Base-by-base conservation (phyloP, 2,888 invertebrate species). In the Thysanoteuthis rhombus region DNA sequence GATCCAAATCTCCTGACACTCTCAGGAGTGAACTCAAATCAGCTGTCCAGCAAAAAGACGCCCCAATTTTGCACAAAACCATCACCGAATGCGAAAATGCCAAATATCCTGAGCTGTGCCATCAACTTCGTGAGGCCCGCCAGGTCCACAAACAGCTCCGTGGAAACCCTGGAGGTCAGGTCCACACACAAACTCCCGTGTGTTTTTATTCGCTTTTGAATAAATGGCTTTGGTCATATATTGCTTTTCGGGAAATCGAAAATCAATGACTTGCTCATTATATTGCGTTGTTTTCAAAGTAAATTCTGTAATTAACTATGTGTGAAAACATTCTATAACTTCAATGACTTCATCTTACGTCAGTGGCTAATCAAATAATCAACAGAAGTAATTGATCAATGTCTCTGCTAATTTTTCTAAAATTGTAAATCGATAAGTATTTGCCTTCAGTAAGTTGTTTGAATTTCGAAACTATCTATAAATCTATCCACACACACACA, bases 61-160 rank as follows among this genome's bases (percentile, higher is more conserved):
- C 40, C 8, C 28, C 90, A 40, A 42, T 40, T 90, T 42, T 90
- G 25, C 8, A 90, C 39, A 39, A 39, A 90, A 10, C 32, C 8
- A 90, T 90, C 25, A 32, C 32, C 39, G 90, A 90, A 42, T 90
- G 90, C 25, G 90, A 90, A 40, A 40, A 90, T 5, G 32, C 42
- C 39, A 42, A 42, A 90, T 90, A 90, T 90, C 90, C 90, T 90
- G 90, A 90, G 90, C 36, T 90, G 39, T 39, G 40, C 19, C 90
- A 90, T 90, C 40, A 90, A 25, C 90, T 90, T 28, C 90, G 90
- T 90, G 39, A 39, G 28, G 90, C 90, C 0, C 90, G 90, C 32
- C 40, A 40, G 25, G 25, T 42, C 16, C 90, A 40, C 32, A 90
- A 90, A 40, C 90, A 90, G 32, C 39, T 90, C 3, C 10, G 90